Evolutionary conservation across 2,113 vertebrate species (phyloP), one percentile per base, ranked within the genome.

Genomic region (Hoplias malabaricus): DNA sequence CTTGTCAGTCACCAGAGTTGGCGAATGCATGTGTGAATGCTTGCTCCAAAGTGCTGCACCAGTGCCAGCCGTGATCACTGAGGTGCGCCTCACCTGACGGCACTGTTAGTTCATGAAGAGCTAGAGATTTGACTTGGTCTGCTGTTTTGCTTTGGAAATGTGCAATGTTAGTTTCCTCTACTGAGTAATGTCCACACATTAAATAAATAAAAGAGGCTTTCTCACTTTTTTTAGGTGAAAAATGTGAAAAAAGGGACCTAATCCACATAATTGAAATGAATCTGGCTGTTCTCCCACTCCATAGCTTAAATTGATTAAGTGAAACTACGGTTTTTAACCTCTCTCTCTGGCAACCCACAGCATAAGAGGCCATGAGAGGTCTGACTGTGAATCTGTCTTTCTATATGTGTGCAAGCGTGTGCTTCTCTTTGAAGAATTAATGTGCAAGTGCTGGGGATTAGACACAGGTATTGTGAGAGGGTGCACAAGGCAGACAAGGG

Each of bases 361-460:
- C 65, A 29, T 46, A 36, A 36, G 11, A 11, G 16, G 57, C 34
- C 31, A n/a, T n/a, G 21, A 36, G 9, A 25, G 40, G 42, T 19
- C 43, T 9, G 19, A 33, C 50, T 43, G 48, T 68, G 48, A 54
- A 43, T 67, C 46, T 67, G 33, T 21, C 12, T 57, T 34, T 7
- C 21, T 56, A 8, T 62, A 14, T 62, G 70, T 11, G 14, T 19
- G 50, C 34, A 13, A 12, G 73, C 84, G 63, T 12, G n/a, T 68
- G 75, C 43, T 68, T 81, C 77, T 68, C 91, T 95, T 93, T 94
- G 92, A 94, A 91, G 91, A 89, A 65, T 82, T 79, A 83, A 87
- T 89, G 88, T 92, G 84, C 88, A 92, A 90, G 88, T 89, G 87
- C 80, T 82, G 87, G 83, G 88, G 87, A 87, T 92, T 92, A 90